Base-by-base conservation (phyloP, 1,140 invertebrate genomes). In the Zaprionus africanus region DNA sequence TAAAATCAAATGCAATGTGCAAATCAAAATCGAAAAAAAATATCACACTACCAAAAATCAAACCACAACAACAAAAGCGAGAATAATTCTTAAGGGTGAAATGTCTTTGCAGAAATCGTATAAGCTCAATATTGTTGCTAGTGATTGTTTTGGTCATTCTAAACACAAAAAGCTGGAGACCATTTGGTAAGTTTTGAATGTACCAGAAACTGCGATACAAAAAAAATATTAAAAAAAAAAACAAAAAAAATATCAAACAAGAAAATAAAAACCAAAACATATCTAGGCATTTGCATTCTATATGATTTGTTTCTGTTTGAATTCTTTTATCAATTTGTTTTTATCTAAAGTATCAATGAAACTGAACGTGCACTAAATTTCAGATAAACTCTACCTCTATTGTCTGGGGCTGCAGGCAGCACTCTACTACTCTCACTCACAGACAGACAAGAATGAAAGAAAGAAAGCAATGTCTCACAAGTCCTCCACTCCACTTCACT, bases 101-200 rank as follows among this genome's bases (percentile, higher is more conserved):
- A 92, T 92, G 90, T 92, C 90, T 92, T 92, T 92, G 90, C 90
- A 92, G 90, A 92, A 92, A 92, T 80, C 90, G 86, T 88, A 82
- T 88, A 92, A 92, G 81, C 90, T 90, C 90, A 92, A 83, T 92
- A 92, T 92, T 92, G 91, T 90, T 92, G 90, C 90, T 92, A 92
- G 90, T 88, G 90, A 92, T 92, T 92, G 90, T 92, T 92, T 92
- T 92, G 90, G 90, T 92, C 86, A 92, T 92, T 88, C 86, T 90
- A 92, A 92, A 88, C 81, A 85, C 85, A 85, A 88, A 92, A 90
- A 90, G 83, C 90, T 90, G 90, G 90, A 92, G 83, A 91, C 82
- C 81, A 83, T 92, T 92, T 92, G 90, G 90, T 92, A 92, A 92
- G 90, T 92, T 90, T 90, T 92, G 83, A 85, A 92, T 92, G 90